These are phyloP conservation scores for Timema cristinae DNA, from an alignment of 2,888 invertebrate genomes.

Conservation along the genomic window DNA sequence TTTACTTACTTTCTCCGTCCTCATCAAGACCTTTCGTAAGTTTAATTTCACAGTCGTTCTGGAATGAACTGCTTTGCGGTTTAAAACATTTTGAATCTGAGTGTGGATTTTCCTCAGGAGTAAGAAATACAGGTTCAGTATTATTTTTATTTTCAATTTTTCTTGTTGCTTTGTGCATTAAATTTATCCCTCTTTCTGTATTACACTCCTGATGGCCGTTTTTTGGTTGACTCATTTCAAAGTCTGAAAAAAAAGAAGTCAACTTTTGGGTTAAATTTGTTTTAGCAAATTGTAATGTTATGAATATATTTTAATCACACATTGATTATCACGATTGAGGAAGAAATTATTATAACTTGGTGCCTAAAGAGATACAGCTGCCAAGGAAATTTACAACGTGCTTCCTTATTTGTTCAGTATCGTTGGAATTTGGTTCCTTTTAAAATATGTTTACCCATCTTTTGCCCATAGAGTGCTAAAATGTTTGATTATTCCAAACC, in stretches of 20 bases:
- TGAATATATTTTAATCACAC: no score
- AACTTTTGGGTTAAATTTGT: neutral
- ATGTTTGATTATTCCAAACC: no score
- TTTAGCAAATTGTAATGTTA: no score
- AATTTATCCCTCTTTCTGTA: neutral
- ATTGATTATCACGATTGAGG: no score
- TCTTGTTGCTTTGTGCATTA: neutral
- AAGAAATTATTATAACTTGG: no score
- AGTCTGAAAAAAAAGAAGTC: slow-evolving; percentile 10
- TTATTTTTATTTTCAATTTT: neutral
- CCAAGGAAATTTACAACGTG: no score
- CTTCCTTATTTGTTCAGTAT: no score
- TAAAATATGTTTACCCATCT: no score
- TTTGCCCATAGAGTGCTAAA: no score
- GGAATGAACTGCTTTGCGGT: neutral
- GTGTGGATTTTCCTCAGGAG: neutral
- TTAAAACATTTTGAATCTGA: neutral
- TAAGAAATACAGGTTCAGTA: neutral
- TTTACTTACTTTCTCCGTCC: neutral
- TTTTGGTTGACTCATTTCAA: neutral
- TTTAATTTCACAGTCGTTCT: neutral
- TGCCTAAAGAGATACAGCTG: no score
- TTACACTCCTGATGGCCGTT: neutral
- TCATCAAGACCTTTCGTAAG: neutral
- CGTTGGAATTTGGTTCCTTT: no score